These are phyloP conservation scores for Drosophila bunnanda DNA, from an alignment of 2,888 invertebrate genomes.

Conservation along the genomic window DNA sequence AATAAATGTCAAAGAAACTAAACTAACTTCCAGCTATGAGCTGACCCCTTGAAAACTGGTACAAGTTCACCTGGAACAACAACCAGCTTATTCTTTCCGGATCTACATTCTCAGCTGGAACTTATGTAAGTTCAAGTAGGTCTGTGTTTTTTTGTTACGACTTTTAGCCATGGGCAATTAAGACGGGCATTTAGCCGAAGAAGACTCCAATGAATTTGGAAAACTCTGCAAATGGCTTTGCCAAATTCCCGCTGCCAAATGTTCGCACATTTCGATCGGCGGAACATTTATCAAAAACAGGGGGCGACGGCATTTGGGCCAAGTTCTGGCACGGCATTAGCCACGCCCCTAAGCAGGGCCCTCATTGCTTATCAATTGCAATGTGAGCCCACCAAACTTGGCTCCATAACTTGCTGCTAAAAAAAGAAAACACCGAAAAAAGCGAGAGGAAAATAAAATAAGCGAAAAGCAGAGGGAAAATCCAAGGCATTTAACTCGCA, in stretches of 20 bases:
- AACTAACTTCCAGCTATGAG: not conserved
- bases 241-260: conserved; percentile 26
- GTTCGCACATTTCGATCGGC: conserved; percentile 34
- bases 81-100: not conserved
- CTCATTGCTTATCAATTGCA: conserved; percentile 69
- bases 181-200: not conserved
- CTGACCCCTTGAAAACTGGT: not conserved
- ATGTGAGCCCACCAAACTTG: conserved; percentile 59
- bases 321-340: conserved; percentile 69
- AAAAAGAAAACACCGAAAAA: conserved; percentile 14
- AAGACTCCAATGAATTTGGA: not conserved
- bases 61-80: not conserved
- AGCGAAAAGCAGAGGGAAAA: conserved; percentile 48
- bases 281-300: conserved; percentile 70
- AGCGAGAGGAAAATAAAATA: not conserved
- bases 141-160: not conserved
- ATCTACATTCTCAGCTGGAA: not conserved
- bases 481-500: conserved; percentile 74
- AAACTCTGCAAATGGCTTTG: conserved; percentile 13
- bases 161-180: not conserved
- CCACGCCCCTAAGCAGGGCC: conserved; percentile 53
- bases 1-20: not conserved
- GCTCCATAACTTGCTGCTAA: conserved; percentile 51
- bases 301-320: conserved; percentile 49
- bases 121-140: not conserved